These are phyloP conservation scores for Pseudochirops cupreus DNA, from an alignment of 2,797 vertebrate genomes.

Conservation along the genomic window DNA sequence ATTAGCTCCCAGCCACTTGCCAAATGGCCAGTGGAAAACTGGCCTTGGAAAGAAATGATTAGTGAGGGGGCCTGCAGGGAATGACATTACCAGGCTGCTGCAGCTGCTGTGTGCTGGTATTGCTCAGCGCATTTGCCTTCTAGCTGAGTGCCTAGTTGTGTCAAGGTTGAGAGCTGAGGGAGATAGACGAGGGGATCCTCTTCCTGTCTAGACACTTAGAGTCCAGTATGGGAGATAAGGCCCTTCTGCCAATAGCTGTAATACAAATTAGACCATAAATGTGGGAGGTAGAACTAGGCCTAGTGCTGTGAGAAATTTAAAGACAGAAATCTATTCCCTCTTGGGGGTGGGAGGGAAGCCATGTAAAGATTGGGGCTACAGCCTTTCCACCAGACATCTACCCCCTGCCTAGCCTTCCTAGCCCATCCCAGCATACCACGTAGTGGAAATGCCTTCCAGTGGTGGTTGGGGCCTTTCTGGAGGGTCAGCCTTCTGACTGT, in stretches of 20 bases:
- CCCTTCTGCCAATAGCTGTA: neutral
- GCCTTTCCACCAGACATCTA: neutral
- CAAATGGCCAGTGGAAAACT: constrained; percentile 76
- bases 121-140: neutral
- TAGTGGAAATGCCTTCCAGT: neutral
- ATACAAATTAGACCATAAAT: neutral
- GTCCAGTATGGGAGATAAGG: neutral
- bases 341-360: neutral
- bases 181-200: neutral
- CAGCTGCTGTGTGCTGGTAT: constrained; percentile 22
- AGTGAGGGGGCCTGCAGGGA: constrained; percentile 72
- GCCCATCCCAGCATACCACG: neutral
- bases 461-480: neutral
- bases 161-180: neutral
- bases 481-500: neutral
- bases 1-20: constrained; percentile 65
- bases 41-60: constrained; percentile 73
- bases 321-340: neutral
- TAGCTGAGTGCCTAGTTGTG: neutral
- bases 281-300: neutral
- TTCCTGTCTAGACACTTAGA: neutral
- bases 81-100: neutral
- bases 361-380: neutral
- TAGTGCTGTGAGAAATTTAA: neutral
- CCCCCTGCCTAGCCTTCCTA: too few relatives aligned